These are phyloP conservation scores for Edolisoma coerulescens DNA, from an alignment of 2,113 vertebrate species.

Conservation along the genomic window DNA sequence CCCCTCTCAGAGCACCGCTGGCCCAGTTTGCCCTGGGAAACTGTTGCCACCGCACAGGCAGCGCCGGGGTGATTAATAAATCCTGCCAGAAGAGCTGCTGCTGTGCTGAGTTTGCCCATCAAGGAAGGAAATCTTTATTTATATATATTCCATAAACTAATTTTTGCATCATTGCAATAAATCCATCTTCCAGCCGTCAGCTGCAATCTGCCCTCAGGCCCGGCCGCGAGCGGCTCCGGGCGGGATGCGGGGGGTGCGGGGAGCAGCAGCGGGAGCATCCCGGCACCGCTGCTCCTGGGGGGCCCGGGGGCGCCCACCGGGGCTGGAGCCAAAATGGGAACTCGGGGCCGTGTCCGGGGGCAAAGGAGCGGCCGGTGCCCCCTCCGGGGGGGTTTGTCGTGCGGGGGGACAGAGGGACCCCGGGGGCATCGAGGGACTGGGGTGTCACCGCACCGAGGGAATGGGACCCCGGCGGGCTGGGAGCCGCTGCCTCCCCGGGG, in stretches of 20 bases:
- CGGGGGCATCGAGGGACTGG: accelerated
- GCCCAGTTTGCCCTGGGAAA: neutral
- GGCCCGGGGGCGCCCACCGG: neutral
- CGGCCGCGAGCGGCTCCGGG: neutral
- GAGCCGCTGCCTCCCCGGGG: neutral
- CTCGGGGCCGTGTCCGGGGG: accelerated
- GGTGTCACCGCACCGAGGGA: neutral
- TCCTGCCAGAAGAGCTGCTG: slow-evolving; percentile 29
- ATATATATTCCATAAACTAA: slow-evolving; percentile 63
- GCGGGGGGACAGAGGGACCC: neutral
- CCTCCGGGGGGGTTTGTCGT: accelerated
- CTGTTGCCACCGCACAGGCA: neutral
- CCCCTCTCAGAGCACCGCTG: neutral
- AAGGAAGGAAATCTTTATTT: slow-evolving; percentile 64
- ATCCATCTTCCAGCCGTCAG: slow-evolving; percentile 54
- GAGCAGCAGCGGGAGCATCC: neutral
- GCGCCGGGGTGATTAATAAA: neutral
- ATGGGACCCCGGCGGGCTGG: accelerated
- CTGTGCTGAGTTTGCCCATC: slow-evolving; percentile 44
- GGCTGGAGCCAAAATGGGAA: neutral
- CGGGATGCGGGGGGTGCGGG: neutral
- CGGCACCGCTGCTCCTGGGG: neutral
- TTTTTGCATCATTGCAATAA: slow-evolving; percentile 61
- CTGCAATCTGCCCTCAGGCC: neutral
- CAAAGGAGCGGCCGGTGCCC: neutral